Conservation (phyloP, 92 coral and sea anemone genomes). For the Paragorgia papillata region DNA sequence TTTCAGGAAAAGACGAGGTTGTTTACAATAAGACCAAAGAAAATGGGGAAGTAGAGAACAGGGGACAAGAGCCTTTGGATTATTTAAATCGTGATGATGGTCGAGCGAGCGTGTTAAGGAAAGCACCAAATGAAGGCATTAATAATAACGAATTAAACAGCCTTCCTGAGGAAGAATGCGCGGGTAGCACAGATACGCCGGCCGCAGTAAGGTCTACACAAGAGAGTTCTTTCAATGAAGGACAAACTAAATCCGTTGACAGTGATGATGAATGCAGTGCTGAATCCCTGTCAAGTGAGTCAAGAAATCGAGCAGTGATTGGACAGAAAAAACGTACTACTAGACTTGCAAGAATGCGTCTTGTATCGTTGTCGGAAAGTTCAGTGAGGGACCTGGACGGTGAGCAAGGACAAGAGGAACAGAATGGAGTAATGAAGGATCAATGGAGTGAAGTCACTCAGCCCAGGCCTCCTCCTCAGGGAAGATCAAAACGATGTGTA, state of each 20-base stretch:
- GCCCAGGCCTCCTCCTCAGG: slow-evolving; percentile 94
- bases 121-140: not conserved
- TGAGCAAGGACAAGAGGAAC: slow-evolving; percentile 26
- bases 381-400: not conserved
- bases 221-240: slow-evolving; percentile 15
- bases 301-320: not conserved
- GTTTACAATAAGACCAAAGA: too few species aligned
- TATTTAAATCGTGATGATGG: too few species aligned
- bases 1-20: too few species aligned
- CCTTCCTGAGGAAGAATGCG: slow-evolving; percentile 8
- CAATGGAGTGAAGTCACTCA: slow-evolving; percentile 51
- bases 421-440: slow-evolving; percentile 15
- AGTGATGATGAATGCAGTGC: not conserved
- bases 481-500: slow-evolving; percentile 77
- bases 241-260: not conserved
- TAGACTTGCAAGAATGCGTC: not conserved
- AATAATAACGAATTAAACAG: slow-evolving; percentile 11
- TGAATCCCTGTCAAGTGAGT: not conserved
- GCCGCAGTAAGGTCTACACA: slow-evolving; percentile 3
- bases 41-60: too few species aligned
- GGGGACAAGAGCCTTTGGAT: too few species aligned
- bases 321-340: not conserved
- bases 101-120: too few species aligned
- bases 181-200: not conserved
- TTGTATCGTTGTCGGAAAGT: slow-evolving; percentile 31